Base-by-base conservation (phyloP, 2,888 invertebrate genomes). In the Ichneumoninae sp. region DNA sequence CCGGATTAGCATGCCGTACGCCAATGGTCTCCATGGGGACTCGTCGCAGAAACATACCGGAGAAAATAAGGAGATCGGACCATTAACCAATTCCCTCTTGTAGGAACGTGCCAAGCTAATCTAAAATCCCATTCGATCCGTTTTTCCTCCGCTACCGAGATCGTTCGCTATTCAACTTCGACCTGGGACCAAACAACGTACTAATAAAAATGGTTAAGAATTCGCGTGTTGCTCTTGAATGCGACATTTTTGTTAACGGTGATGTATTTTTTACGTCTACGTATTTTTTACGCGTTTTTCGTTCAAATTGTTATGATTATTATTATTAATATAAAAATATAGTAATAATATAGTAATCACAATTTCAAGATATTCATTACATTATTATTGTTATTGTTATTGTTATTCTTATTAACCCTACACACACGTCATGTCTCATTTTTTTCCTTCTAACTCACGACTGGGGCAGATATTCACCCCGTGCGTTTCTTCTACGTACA, bases 1-100 rank as follows among this genome's bases (percentile, higher is more conserved):
- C 79, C 75, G 79, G 83, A 84, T 84, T 81, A 84, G 75, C 82
- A 80, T 62, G 74, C 74, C 65, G 76, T 86, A 87, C 87, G 88
- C 86, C 89, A 86, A 83, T 90, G 89, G 91, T 91, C 90, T 87
- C 91, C 89, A 91, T 91, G 89, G 90, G 87, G 89, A 91, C 91
- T 86, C 88, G 75, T 84, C 84, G 26, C 74, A 69, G 80, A 85
- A 69, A 86, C 62, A 79, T n/a, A 47, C 16, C 60, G 66, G 33
- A n/a, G 66, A 70, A 83, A 44, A 69, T 62, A 74, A 65, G 65
- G 65, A 65, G 26, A 70, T 76, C 60, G 78, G 69, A 78, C 78
- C 77, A 69, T 76, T 76, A 40, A 66, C 52, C 75, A 36, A 75
- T 75, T 8, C 75, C 65, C 75, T 30, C 60, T 60, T 33, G 33